Evolutionary conservation across 2,888 invertebrate genomes (phyloP), one percentile per base, ranked within the genome.

Genomic region (Lysandra coridon): DNA sequence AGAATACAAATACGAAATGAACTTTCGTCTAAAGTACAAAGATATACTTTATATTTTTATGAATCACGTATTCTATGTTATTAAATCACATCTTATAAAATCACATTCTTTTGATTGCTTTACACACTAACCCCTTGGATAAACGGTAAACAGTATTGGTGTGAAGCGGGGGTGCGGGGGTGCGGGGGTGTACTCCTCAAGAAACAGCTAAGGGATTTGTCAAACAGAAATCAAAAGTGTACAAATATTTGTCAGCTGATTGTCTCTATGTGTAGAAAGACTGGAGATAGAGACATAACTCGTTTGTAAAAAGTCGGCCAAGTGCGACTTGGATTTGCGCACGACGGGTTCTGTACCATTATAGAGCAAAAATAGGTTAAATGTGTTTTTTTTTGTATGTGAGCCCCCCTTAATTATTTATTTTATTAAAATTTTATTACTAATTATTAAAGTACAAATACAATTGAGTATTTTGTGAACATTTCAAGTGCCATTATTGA

Each of bases 211-310:
- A 74, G 79, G 78, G 80, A 80, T 80, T 80, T 62, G 79, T 62
- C 80, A 85, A 85, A 85, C 82, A 85, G 82, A 84, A 88, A 88
- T 87, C 86, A 88, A 87, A 85, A 82, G 85, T 84, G 86, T 86
- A 85, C 88, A 89, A 92, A 92, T 92, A 91, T 94, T 92, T 91
- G 88, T 83, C 84, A 85, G 84, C 84, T 88, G 89, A 91, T 89
- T 89, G 89, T 89, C 86, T 89, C 88, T 91, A 90, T 93, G 92
- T 92, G 92, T 90, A 86, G 90, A 89, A 88, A 49, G 49, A 7
- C 44, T 44, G 7, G 44, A 53, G 53, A 14, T 4, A 53, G 53
- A 53, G 53, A 53, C 53, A 53, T 14, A 12, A 69, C 33, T 88
- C 91, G 91, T 53, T 14, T 14, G 53, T 53, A 23, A 23, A 23